phyloP scores from a whole-genome alignment of 2,888 invertebrate species.

The Taphrorychus bicolor region DNA sequence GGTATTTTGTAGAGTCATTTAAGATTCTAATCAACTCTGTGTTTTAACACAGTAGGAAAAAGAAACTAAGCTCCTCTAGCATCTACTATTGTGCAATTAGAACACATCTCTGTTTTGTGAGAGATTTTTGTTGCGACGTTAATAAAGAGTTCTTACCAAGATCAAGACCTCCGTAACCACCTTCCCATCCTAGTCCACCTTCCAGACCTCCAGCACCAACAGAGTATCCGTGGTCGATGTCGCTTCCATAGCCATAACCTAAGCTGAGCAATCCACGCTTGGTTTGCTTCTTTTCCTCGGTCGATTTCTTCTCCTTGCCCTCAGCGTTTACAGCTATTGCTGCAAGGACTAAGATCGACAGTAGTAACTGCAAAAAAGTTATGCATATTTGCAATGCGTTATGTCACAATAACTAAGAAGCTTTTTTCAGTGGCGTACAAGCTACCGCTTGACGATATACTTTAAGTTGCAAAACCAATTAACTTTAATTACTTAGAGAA shows the following conservation, averaged over 20 bases:
- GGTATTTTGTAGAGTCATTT: neutral
- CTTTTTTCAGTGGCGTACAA: neutral
- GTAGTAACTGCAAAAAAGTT: constrained; percentile 66
- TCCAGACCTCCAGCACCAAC: constrained; percentile 68
- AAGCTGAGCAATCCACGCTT: constrained; percentile 81
- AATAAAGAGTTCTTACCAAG: constrained; percentile 18
- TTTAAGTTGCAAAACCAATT: neutral
- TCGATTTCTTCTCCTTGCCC: constrained; percentile 70
- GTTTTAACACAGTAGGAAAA: no score
- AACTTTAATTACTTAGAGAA: neutral
- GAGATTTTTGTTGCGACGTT: neutral
- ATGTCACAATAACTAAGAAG: neutral
- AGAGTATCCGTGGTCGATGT: constrained; percentile 74
- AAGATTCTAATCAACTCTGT: no score
- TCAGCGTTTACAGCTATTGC: constrained; percentile 70
- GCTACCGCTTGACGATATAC: no score
- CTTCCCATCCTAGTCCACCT: constrained; percentile 45
- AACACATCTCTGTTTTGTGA: neutral
- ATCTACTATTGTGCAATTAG: neutral
- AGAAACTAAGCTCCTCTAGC: no score
- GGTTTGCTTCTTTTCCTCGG: constrained; percentile 76
- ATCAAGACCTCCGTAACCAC: constrained; percentile 36
- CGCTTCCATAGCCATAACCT: constrained; percentile 82
- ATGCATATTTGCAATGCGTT: neutral
- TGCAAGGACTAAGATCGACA: constrained; percentile 77